Evolutionary conservation across 2,888 invertebrate species (phyloP).

Genomic region (Emesis furor): DNA sequence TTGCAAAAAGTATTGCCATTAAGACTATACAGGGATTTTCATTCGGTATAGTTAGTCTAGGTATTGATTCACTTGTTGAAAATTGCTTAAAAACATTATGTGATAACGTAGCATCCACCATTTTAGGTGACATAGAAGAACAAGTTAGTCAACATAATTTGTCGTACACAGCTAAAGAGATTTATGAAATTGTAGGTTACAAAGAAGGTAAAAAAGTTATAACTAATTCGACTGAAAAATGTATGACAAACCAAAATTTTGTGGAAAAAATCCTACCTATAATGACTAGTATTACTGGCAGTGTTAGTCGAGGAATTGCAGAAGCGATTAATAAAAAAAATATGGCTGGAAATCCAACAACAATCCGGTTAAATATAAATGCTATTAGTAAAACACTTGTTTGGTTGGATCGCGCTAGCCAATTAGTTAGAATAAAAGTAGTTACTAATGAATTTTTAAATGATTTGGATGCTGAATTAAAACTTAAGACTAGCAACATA

Average conservation of each 20-base stretch:
- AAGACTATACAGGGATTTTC: neutral
- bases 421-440: slow-evolving; percentile 9
- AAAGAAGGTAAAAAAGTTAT: slow-evolving; percentile 27
- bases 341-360: neutral
- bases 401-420: slow-evolving; percentile 28
- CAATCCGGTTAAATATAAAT: slow-evolving; percentile 5
- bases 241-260: slow-evolving; percentile 30
- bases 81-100: slow-evolving; percentile 25
- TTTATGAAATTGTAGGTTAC: slow-evolving; percentile 26
- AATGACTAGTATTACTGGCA: slow-evolving; percentile 18
- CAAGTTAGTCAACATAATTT: slow-evolving; percentile 14
- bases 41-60: slow-evolving; percentile 23
- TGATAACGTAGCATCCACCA: slow-evolving; percentile 12
- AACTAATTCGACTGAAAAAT: slow-evolving; percentile 17
- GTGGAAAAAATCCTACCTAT: slow-evolving; percentile 26
- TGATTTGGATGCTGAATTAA: slow-evolving; percentile 17
- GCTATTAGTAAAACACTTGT: slow-evolving; percentile 25
- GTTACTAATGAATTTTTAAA: slow-evolving; percentile 17
- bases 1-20: slow-evolving; percentile 9
- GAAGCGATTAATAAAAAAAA: slow-evolving; percentile 25
- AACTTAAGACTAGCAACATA: slow-evolving; percentile 22
- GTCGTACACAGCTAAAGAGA: slow-evolving; percentile 12
- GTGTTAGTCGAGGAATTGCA: slow-evolving; percentile 21
- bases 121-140: slow-evolving; percentile 17
- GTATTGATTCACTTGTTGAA: slow-evolving; percentile 19